These are phyloP conservation scores for Leptopilina myrica DNA, from an alignment of 2,888 invertebrate genomes.

Conservation along the genomic window DNA sequence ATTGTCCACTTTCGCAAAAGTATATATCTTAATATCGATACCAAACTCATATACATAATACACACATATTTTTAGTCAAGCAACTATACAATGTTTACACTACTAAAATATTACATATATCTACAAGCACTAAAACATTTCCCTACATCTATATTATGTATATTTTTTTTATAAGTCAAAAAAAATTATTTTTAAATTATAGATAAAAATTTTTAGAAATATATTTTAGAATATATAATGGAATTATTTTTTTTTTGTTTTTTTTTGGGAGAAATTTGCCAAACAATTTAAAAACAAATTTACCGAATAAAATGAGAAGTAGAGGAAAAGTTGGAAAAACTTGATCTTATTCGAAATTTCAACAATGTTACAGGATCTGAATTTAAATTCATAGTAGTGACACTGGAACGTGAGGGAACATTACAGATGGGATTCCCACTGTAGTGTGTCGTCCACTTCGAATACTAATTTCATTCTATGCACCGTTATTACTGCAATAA, in stretches of 20 bases:
- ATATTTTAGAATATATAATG: too few species aligned
- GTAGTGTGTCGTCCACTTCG: conserved; percentile 47
- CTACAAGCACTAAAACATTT: not conserved
- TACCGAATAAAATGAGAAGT: not conserved
- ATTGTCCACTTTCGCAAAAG: conserved; percentile 10
- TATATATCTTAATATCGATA: conserved; percentile 16
- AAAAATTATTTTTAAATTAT: too few species aligned
- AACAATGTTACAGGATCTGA: conserved; percentile 12
- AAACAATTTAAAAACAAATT: not conserved
- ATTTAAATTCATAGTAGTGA: conserved; percentile 16
- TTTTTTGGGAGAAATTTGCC: not conserved
- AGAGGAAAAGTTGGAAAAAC: conserved; percentile 1
- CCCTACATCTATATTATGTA: too few species aligned
- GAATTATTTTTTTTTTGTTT: too few species aligned
- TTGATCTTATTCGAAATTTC: conserved; percentile 10
- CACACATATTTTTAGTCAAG: not conserved
- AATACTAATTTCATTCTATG: conserved; percentile 60
- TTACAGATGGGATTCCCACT: conserved; percentile 59
- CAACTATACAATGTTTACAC: not conserved
- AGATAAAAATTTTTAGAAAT: too few species aligned
- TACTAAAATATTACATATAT: not conserved
- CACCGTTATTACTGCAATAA: conserved; percentile 7
- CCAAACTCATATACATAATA: conserved; percentile 1
- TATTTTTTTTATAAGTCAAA: too few species aligned
- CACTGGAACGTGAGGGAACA: conserved; percentile 55